Evolutionary conservation across 2,113 vertebrate genomes (phyloP).

Genomic region (Nannospalax galili): DNA sequence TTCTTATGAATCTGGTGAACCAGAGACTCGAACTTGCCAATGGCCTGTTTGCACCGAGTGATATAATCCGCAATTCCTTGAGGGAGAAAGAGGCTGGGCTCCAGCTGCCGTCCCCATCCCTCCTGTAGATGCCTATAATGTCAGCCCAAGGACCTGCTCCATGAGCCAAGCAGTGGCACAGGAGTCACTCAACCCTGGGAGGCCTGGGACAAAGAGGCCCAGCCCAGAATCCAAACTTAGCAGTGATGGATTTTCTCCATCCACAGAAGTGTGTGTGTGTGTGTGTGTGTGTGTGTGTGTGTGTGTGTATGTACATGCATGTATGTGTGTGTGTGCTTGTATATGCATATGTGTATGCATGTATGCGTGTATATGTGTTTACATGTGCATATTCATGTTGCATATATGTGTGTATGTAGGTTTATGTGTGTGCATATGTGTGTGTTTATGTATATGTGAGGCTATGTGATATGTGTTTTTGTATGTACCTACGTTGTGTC

Average conservation of each 20-base stretch:
- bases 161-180: no score
- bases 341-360: not conserved
- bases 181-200: no score
- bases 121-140: not conserved
- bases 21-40: conserved; percentile 91
- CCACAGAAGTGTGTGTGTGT: not conserved
- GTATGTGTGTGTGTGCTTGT: not conserved
- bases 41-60: conserved; percentile 83
- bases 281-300: not conserved
- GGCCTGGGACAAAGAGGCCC: not conserved
- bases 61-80: conserved; percentile 92
- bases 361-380: not conserved
- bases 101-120: no score
- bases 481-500: no score
- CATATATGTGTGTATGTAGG: no score
- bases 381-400: no score
- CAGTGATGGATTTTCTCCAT: no score
- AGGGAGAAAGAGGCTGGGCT: not conserved
- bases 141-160: not conserved
- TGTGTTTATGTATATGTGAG: no score
- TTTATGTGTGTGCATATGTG: no score
- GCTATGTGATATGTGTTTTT: no score
- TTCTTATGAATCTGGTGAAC: conserved; percentile 91
- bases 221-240: not conserved
- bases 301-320: not conserved